Evolutionary conservation across 2,888 invertebrate species (phyloP).

Genomic region (Pachycephus smyrnensis): DNA sequence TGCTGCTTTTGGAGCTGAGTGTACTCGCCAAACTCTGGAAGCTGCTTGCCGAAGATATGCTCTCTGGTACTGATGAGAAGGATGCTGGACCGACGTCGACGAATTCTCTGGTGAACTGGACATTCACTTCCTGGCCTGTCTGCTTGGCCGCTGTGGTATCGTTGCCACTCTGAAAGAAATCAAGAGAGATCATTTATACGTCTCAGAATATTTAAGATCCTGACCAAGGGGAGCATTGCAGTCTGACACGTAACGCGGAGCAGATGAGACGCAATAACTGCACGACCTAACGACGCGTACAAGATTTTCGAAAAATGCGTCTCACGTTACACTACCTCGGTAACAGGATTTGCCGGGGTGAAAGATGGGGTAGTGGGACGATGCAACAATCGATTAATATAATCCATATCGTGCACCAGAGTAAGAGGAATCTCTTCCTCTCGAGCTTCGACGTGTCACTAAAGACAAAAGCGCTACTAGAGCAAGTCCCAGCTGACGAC

Average conservation of each 20-base stretch:
- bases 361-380: slow-evolving; percentile 37
- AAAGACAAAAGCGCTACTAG: neutral
- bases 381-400: slow-evolving; percentile 52
- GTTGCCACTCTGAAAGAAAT: slow-evolving; percentile 33
- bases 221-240: neutral
- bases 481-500: neutral
- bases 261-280: neutral
- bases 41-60: slow-evolving; percentile 57
- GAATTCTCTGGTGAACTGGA: slow-evolving; percentile 56
- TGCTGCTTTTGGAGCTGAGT: slow-evolving; percentile 52
- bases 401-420: slow-evolving; percentile 43
- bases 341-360: slow-evolving; percentile 33
- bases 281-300: neutral
- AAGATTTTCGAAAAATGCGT: neutral
- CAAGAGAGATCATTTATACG: neutral
- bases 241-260: neutral
- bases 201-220: neutral
- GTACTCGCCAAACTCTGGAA: slow-evolving; percentile 55
- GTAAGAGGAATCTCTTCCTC: neutral
- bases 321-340: slow-evolving; percentile 29
- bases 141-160: slow-evolving; percentile 31
- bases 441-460: neutral
- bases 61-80: slow-evolving; percentile 31
- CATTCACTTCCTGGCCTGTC: slow-evolving; percentile 56
- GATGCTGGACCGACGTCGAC: slow-evolving; percentile 41